A percentile compares a stretch with the other conserved stretches of the same genome.
phyloP scores from a whole-genome alignment of 2,797 vertebrate genomes.

The Melanotaenia parkinsoni region DNA sequence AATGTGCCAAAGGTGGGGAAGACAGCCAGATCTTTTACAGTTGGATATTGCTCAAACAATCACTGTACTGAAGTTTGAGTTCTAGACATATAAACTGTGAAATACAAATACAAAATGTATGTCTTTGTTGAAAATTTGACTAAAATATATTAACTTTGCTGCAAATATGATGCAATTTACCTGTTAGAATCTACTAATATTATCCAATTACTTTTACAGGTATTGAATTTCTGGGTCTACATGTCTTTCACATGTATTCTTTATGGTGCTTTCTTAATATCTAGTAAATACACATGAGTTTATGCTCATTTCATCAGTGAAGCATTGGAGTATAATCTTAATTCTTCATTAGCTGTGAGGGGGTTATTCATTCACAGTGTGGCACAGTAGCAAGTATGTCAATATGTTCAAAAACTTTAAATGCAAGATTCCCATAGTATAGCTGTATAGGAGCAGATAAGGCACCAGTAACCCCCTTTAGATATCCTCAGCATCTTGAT shows the following conservation, averaged over 20 bases:
- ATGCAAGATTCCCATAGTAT: not conserved
- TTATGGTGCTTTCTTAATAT: slow-evolving; percentile 48
- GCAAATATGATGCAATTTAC: not conserved
- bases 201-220: not conserved
- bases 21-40: slow-evolving; percentile 18
- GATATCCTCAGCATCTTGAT: not conserved
- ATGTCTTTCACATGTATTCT: slow-evolving; percentile 1
- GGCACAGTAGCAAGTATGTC: not conserved
- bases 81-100: not conserved
- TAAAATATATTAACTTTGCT: not conserved
- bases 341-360: slow-evolving; percentile 28
- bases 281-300: slow-evolving; percentile 45
- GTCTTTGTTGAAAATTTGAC: not conserved
- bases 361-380: slow-evolving; percentile 26
- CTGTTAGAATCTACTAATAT: not conserved
- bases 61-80: slow-evolving; percentile 3
- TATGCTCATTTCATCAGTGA: slow-evolving; percentile 34
- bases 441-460: not conserved
- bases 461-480: slow-evolving; percentile 1
- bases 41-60: slow-evolving; percentile 23
- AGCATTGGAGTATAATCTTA: slow-evolving; percentile 16
- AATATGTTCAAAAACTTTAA: not conserved
- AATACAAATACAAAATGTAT: not conserved
- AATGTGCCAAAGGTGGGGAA: slow-evolving; percentile 34
- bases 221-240: not conserved